phyloP scores from a whole-genome alignment of 2,888 invertebrate species.

The Esperia sulphurella region DNA sequence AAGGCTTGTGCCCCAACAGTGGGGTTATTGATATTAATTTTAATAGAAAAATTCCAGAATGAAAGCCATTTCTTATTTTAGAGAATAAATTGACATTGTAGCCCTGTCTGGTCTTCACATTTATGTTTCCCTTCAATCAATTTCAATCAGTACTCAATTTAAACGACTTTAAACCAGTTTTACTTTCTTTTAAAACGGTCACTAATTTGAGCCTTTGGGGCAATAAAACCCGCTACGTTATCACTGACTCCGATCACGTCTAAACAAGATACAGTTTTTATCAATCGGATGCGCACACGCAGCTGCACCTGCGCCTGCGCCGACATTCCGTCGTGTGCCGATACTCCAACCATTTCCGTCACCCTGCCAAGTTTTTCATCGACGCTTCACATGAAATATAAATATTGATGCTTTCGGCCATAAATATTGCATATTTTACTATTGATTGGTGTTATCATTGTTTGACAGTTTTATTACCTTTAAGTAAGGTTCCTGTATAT shows the following conservation, averaged over 20 bases:
- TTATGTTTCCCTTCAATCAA: too few relatives aligned
- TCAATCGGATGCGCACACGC: conserved; percentile 1
- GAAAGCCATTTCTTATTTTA: too few relatives aligned
- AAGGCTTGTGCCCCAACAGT: too few relatives aligned
- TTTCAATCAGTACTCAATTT: too few relatives aligned
- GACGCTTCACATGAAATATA: conserved; percentile 34
- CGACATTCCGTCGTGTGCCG: conserved; percentile 56
- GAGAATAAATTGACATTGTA: too few relatives aligned
- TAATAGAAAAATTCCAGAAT: too few relatives aligned
- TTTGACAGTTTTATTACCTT: neutral
- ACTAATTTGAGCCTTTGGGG: neutral
- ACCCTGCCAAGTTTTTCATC: conserved; percentile 27
- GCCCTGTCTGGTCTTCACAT: too few relatives aligned
- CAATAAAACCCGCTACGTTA: neutral
- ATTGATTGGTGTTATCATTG: conserved; percentile 9
- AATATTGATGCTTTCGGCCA: conserved; percentile 42
- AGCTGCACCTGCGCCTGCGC: conserved; percentile 22
- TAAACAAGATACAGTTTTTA: conserved; percentile 1
- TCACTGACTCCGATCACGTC: conserved; percentile 4
- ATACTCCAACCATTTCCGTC: conserved; percentile 47
- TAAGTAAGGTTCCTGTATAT: neutral
- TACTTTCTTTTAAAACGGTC: too few relatives aligned
- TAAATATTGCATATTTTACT: conserved; percentile 5
- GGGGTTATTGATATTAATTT: too few relatives aligned
- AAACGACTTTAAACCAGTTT: too few relatives aligned